Base-by-base conservation (phyloP, 2,797 vertebrate genomes). In the Crenichthys baileyi region DNA sequence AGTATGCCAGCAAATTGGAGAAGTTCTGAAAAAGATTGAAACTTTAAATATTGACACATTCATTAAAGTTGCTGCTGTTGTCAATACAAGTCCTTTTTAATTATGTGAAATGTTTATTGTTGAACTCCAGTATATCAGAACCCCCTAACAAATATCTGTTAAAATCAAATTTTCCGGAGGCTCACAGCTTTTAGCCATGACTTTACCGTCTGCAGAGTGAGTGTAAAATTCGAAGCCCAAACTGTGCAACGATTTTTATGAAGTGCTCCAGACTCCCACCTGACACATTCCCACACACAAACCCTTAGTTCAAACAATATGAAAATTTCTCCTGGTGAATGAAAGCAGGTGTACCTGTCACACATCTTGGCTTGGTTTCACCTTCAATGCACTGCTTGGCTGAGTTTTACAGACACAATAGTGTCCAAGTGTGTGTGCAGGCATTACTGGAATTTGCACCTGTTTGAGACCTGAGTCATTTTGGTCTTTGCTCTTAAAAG, bases 371-470 rank as follows among this genome's bases (percentile, higher is more conserved):
- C 83, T 89, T 81, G 74, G 73, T 80, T 77, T 90, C 91, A 78
- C 78, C 80, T 79, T 60, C 67, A 84, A 71, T 2, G 53, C 75
- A 79, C 83, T 80, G 56, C 83, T 90, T 88, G 87, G 88, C 91
- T 67, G 79, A 77, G 75, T 87, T 88, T 79, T 85, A 87, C 78
- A 89, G 71, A 81, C 82, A 84, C 88, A 90, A 70, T 79, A 75
- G 75, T 70, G 74, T 90, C 84, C 83, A 88, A 86, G 86, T 70
- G 81, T 79, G 81, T 79, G 75, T 8, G 1, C 80, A 92, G 91
- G 95, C 89, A 95, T 94, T 82, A 65, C 82, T 94, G 95, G 94
- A 95, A 95, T 96, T 94, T 96, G 94, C 95, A 96, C 94, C 95
- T 95, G 95, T 94, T 93, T 73, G 75, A 92, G 85, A 83, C 79